Evolutionary conservation across 2,113 vertebrate species (phyloP), one percentile per base, ranked within the genome.

Genomic region (Aplodontia rufa): DNA sequence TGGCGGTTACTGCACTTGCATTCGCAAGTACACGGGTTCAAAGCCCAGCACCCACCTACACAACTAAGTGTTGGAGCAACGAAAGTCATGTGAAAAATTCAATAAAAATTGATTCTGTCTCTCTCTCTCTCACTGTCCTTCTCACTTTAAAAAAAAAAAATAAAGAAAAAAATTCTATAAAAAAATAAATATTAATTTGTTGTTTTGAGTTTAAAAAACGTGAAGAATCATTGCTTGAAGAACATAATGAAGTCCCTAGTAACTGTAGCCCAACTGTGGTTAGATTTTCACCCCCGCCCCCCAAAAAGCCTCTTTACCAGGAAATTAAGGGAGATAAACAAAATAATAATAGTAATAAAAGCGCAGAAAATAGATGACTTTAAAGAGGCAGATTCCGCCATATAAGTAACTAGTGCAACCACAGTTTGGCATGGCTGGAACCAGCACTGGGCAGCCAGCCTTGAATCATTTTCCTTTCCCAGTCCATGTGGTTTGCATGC

Each of bases 251-350:
- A 35, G 22, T 11, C 19, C 40, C 28, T 62, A 47, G 8, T 76
- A 60, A 79, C 49, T 74, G 11, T 35, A 42, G 19, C 37, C 14
- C 79, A 87, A 47, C 12, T 83, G 22, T 49, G 26, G 28, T 66
- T 93, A 60, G 55, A 30, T 49, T 58, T 53, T n/a, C 3, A n/a
- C 8, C 20, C 47, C 6, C 24, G 11, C n/a, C n/a, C n/a, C n/a
- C n/a, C n/a, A n/a, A n/a, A 93, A 82, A 58, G 0, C 2, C 81
- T 60, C 45, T 72, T 79, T 82, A 96, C 32, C 22, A 74, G 40
- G 49, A 91, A 74, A 93, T 8, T n/a, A 74, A 94, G 24, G 49
- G 32, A 89, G 69, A 89, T 17, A 30, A 91, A 83, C 16, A 85
- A 79, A 87, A 83, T 24, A 83, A 72, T 19, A 51, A 58, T 49